Evolutionary conservation across 2,888 invertebrate genomes (phyloP).

Genomic region (Plagodis pulveraria): DNA sequence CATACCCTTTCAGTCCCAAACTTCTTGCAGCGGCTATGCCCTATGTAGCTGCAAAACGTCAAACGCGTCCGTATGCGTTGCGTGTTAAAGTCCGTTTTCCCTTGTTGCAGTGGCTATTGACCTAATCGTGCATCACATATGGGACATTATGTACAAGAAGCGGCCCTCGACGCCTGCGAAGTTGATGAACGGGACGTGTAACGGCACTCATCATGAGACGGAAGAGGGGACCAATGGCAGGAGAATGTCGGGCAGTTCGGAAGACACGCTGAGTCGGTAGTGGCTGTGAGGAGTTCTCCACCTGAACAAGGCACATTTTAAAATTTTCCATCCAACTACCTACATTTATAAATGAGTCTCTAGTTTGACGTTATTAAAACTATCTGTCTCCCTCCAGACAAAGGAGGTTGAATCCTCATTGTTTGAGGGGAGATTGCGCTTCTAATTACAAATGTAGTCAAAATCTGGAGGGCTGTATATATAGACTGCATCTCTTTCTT

Average conservation of each 20-base stretch:
- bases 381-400: too few relatives aligned
- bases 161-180: constrained; percentile 50
- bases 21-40: constrained; percentile 84
- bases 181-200: constrained; percentile 67
- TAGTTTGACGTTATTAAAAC: too few relatives aligned
- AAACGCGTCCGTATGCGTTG: constrained; percentile 23
- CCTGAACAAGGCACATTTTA: neutral
- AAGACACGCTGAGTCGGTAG: constrained; percentile 82
- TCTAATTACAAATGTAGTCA: too few relatives aligned
- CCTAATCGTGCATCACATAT: constrained; percentile 99
- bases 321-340: neutral
- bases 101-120: constrained; percentile 99
- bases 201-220: constrained; percentile 63
- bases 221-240: constrained; percentile 61
- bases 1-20: constrained; percentile 37
- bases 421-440: too few relatives aligned
- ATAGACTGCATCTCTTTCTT: too few relatives aligned
- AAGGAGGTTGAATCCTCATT: too few relatives aligned
- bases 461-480: too few relatives aligned
- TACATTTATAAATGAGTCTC: too few relatives aligned
- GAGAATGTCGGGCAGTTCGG: constrained; percentile 75
- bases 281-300: constrained; percentile 1
- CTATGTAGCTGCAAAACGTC: constrained; percentile 69
- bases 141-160: constrained; percentile 94
- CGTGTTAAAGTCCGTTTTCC: constrained; percentile 72